phyloP scores from a whole-genome alignment of 2,888 invertebrate species.

The Clusia tigrina region DNA sequence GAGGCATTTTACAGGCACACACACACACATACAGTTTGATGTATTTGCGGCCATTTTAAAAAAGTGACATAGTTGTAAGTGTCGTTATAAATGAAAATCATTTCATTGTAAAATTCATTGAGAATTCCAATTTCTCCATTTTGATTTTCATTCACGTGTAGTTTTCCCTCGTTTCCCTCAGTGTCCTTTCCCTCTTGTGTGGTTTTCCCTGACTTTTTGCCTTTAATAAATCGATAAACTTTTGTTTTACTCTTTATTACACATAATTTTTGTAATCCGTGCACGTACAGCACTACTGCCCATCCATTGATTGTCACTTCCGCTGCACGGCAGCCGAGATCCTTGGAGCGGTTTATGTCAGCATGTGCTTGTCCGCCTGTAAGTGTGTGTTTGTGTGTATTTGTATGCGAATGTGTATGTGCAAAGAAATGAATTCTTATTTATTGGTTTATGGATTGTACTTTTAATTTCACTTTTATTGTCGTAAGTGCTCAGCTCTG shows the following conservation, averaged over 20 bases:
- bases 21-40: background rate
- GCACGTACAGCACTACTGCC: background rate
- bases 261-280: background rate
- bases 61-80: background rate
- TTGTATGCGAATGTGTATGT: background rate
- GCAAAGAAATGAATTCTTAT: constrained; percentile 36
- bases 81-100: constrained; percentile 47
- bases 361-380: background rate
- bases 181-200: background rate
- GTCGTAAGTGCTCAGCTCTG: constrained; percentile 9
- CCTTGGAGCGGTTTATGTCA: background rate
- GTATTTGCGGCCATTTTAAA: background rate
- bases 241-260: background rate
- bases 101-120: constrained; percentile 44
- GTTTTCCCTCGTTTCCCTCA: background rate
- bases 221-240: constrained; percentile 10
- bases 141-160: constrained; percentile 15
- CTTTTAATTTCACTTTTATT: constrained; percentile 35
- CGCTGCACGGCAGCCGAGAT: background rate
- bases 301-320: constrained; percentile 2
- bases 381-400: background rate
- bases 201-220: background rate
- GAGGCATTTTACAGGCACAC: background rate
- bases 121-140: constrained; percentile 41
- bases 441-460: constrained; percentile 55